phyloP scores from a whole-genome alignment of 2,113 vertebrate genomes.

The Lasiurus cinereus region DNA sequence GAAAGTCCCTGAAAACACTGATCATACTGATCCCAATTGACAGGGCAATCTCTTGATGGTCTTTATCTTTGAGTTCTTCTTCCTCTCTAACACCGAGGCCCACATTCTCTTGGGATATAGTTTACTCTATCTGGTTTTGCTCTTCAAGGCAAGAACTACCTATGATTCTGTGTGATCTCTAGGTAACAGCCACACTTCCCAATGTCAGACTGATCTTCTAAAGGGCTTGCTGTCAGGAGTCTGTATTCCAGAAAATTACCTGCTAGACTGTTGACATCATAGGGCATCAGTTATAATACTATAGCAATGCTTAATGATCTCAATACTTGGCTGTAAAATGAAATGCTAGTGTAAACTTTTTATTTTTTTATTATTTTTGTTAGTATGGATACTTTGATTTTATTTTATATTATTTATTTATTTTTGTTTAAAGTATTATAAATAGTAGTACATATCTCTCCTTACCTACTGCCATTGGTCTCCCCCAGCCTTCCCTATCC shows the following conservation, averaged over 20 bases:
- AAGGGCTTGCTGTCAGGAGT: not conserved
- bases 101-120: not conserved
- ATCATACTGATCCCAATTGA: not conserved
- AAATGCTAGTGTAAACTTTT: not conserved
- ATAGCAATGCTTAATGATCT: not conserved
- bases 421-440: too few species aligned
- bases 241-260: not conserved
- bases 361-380: too few species aligned
- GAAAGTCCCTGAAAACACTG: not conserved
- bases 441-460: too few species aligned
- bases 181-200: not conserved
- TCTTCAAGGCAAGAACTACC: not conserved
- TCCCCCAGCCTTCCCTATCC: too few species aligned
- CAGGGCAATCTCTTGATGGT: rapidly evolving
- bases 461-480: too few species aligned
- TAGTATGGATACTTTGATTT: too few species aligned
- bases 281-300: not conserved
- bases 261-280: not conserved
- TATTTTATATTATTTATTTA: too few species aligned
- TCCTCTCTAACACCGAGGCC: not conserved
- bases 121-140: not conserved
- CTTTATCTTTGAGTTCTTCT: slow-evolving; percentile 4
- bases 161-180: rapidly evolving
- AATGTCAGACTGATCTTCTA: not conserved
- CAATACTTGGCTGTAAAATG: not conserved